Conservation (phyloP, 1,140 invertebrate species). For the Vollenhovia emeryi region DNA sequence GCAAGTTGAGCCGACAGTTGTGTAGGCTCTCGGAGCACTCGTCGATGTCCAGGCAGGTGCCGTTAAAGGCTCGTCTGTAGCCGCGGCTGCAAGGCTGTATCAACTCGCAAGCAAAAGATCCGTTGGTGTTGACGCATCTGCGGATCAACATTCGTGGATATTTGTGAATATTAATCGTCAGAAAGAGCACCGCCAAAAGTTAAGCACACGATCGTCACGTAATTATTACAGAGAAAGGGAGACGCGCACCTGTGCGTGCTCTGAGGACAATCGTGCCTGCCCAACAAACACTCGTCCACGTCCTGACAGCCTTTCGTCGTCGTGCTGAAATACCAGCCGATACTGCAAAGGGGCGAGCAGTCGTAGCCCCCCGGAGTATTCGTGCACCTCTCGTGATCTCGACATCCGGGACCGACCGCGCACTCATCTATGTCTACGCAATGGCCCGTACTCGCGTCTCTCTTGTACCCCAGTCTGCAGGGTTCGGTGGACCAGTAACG, state of each 20-base stretch:
- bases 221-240: not conserved
- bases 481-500: constrained; percentile 31
- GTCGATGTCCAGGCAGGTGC: constrained; percentile 85
- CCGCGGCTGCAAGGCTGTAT: constrained; percentile 72
- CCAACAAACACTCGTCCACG: constrained; percentile 92
- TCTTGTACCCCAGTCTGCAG: constrained; percentile 57
- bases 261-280: constrained; percentile 78
- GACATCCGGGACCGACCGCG: constrained; percentile 88
- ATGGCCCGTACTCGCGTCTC: constrained; percentile 76
- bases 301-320: constrained; percentile 92
- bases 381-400: constrained; percentile 88
- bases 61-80: constrained; percentile 77
- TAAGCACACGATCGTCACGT: not conserved
- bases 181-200: not conserved
- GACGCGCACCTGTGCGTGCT: constrained; percentile 47
- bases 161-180: constrained; percentile 38
- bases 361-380: constrained; percentile 91
- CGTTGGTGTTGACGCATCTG: constrained; percentile 77
- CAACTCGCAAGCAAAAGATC: constrained; percentile 75
- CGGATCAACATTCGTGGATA: not conserved
- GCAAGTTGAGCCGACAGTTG: constrained; percentile 76
- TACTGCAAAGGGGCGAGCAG: constrained; percentile 88
- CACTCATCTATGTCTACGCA: constrained; percentile 94
- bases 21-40: constrained; percentile 83
- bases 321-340: constrained; percentile 82